Percentiles rank a stretch among this genome's conserved stretches.
phyloP scores from a whole-genome alignment of 2,113 vertebrate species.

The Centrocercus urophasianus region DNA sequence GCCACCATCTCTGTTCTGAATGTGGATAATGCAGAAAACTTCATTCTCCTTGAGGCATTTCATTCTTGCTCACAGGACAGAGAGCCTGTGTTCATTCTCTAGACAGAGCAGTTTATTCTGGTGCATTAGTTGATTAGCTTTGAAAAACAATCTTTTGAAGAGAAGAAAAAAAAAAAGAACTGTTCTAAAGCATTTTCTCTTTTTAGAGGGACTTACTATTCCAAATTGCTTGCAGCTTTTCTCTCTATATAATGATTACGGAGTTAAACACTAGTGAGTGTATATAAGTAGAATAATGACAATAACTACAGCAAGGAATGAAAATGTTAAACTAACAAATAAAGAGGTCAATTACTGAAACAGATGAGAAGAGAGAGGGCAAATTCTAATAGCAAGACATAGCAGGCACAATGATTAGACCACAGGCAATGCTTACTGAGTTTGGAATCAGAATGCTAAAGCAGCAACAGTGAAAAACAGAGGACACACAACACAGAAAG shows the following conservation, averaged over 20 bases:
- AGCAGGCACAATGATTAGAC: conserved; percentile 32
- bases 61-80: conserved; percentile 28
- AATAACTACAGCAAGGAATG: conserved; percentile 47
- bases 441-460: conserved; percentile 39
- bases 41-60: conserved; percentile 32
- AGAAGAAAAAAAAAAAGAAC: neutral
- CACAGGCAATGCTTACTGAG: conserved; percentile 20
- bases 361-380: conserved; percentile 45
- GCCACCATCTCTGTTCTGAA: neutral
- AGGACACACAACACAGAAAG: neutral
- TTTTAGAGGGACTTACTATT: conserved; percentile 46
- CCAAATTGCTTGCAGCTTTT: conserved; percentile 57
- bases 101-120: neutral
- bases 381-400: conserved; percentile 47
- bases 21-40: neutral
- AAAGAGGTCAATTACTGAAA: conserved; percentile 58
- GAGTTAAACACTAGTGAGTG: conserved; percentile 44
- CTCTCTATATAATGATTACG: conserved; percentile 43
- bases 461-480: neutral
- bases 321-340: conserved; percentile 64
- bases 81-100: neutral
- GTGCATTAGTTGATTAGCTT: conserved; percentile 40
- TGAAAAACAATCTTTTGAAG: conserved; percentile 36
- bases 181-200: conserved; percentile 38
- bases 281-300: conserved; percentile 56